Percentiles rank a stretch among this genome's conserved stretches.
phyloP scores from a whole-genome alignment of 2,797 vertebrate genomes.

The Pseudomugil tenellus region DNA sequence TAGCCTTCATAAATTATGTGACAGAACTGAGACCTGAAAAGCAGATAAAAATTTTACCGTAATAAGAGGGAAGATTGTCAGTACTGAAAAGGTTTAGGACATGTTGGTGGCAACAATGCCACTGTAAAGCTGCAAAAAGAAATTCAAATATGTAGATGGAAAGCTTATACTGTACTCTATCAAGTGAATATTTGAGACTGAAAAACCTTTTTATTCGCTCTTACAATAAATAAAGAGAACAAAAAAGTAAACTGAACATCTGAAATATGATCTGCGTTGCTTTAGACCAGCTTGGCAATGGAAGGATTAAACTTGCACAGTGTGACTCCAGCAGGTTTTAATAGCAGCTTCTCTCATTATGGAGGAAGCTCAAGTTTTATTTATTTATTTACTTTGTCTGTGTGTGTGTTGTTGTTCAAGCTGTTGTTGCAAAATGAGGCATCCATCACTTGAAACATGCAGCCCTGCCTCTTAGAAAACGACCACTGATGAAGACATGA shows the following conservation, averaged over 20 bases:
- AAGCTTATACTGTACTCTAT: not conserved
- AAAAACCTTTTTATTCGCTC: not conserved
- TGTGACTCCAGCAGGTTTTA: not conserved
- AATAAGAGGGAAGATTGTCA: not conserved
- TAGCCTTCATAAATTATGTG: too few species aligned
- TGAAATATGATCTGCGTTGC: not conserved
- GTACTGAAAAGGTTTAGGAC: not conserved
- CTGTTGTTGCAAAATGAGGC: conserved; percentile 24
- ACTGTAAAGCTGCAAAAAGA: not conserved
- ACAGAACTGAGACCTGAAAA: too few species aligned
- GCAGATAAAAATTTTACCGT: too few species aligned
- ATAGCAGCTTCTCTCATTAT: not conserved
- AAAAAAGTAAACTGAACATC: not conserved
- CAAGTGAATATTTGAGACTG: not conserved
- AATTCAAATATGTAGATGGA: not conserved
- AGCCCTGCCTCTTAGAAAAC: conserved; percentile 19
- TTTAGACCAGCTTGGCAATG: not conserved
- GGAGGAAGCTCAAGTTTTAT: not conserved
- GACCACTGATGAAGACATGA: conserved; percentile 29
- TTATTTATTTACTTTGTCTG: not conserved
- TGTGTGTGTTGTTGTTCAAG: not conserved
- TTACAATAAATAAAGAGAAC: not conserved
- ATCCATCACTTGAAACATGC: conserved; percentile 33
- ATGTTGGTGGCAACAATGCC: not conserved
- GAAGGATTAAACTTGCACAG: not conserved